phyloP scores from a whole-genome alignment of 2,888 invertebrate genomes.

The Caenorhabditis macrosperma region DNA sequence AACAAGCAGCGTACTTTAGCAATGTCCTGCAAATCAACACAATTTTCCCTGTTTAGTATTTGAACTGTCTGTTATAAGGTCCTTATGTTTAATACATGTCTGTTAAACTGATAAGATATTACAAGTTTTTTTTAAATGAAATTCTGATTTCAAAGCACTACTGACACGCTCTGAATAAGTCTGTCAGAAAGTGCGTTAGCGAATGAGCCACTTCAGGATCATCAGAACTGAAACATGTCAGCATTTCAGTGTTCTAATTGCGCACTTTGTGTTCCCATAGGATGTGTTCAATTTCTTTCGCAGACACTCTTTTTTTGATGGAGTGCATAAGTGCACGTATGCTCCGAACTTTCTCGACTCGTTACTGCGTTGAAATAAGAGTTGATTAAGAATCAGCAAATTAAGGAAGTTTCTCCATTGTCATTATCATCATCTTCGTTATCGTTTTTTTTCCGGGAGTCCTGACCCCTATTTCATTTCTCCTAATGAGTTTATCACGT shows the following conservation, averaged over 20 bases:
- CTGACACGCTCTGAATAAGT: too few species aligned
- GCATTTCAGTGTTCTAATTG: not conserved
- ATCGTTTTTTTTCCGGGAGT: not conserved
- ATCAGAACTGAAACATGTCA: too few species aligned
- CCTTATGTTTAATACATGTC: too few species aligned
- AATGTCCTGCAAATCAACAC: not conserved
- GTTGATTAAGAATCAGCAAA: not conserved
- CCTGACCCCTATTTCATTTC: not conserved
- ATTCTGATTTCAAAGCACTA: too few species aligned
- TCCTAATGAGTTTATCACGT: not conserved
- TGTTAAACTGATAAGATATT: too few species aligned
- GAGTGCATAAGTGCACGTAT: not conserved
- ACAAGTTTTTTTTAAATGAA: too few species aligned
- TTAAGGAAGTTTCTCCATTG: not conserved
- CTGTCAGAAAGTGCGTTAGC: too few species aligned
- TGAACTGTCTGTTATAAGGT: too few species aligned
- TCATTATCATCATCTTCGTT: not conserved
- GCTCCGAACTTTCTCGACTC: not conserved
- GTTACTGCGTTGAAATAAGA: not conserved
- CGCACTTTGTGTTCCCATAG: not conserved
- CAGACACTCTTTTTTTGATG: too few species aligned
- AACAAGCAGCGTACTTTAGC: constrained; percentile 18
- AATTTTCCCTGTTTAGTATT: too few species aligned
- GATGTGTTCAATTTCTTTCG: not conserved
- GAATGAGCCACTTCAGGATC: too few species aligned